Percentiles rank a stretch among this genome's conserved stretches.
phyloP scores from a whole-genome alignment of 1,140 invertebrate species.

The Mizuhopecten yessoensis region DNA sequence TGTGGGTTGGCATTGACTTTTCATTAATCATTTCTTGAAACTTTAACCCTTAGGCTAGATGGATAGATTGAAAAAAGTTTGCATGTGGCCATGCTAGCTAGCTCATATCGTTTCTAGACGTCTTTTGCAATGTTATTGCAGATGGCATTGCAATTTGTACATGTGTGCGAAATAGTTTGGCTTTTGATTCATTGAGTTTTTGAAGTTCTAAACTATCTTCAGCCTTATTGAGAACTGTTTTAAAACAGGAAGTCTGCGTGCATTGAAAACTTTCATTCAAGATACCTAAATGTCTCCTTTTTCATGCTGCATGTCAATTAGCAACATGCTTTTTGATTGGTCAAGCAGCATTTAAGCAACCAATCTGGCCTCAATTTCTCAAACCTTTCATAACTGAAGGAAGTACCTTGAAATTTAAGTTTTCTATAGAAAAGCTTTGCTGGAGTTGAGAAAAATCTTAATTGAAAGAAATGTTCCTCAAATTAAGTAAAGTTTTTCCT shows the following conservation, averaged over 20 bases:
- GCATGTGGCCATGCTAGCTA: too few species aligned
- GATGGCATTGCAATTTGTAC: not conserved
- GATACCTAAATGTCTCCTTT: not conserved
- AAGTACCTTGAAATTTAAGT: too few species aligned
- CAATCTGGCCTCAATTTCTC: too few species aligned
- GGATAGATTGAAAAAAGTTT: conserved; percentile 35
- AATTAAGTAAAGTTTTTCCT: too few species aligned
- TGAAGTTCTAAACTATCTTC: not conserved
- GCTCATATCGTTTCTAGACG: not conserved
- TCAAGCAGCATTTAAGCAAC: too few species aligned
- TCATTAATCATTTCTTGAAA: conserved; percentile 11
- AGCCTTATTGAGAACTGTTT: not conserved
- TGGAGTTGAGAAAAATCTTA: too few species aligned
- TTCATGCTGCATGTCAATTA: too few species aligned
- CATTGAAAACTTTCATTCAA: not conserved
- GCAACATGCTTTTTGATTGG: too few species aligned
- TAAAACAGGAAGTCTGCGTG: too few species aligned
- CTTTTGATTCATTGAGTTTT: not conserved
- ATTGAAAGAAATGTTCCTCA: too few species aligned
- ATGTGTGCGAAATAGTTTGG: not conserved
- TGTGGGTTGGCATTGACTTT: conserved; percentile 3
- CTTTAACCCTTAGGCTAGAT: not conserved
- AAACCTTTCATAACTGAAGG: too few species aligned
- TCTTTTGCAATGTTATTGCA: not conserved
- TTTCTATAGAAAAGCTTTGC: too few species aligned